phyloP scores from a whole-genome alignment of 53 echinoderm and acorn worm species.

The Glandiceps talaboti region DNA sequence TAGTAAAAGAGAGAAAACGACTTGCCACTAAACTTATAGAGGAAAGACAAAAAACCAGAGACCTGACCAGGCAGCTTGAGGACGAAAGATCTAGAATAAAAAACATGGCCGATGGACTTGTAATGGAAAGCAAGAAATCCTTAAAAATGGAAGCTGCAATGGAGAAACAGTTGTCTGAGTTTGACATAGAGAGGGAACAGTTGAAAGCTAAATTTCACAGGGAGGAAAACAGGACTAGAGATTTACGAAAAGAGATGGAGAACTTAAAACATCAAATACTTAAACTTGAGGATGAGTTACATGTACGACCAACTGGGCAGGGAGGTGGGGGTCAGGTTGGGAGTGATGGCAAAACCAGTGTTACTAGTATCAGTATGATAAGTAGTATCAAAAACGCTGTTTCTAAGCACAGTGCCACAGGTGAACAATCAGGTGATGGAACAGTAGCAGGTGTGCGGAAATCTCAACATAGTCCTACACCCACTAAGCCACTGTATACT shows the following conservation, averaged over 20 bases:
- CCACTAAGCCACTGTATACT: neutral
- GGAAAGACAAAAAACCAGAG: constrained; percentile 53
- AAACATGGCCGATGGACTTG: constrained; percentile 27
- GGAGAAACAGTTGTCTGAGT: constrained; percentile 80
- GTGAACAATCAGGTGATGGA: neutral
- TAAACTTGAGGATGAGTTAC: constrained; percentile 38
- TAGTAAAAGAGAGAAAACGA: constrained; percentile 60
- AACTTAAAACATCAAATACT: constrained; percentile 19
- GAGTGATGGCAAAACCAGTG: constrained; percentile 1
- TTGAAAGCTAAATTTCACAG: constrained; percentile 61
- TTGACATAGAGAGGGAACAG: constrained; percentile 95
- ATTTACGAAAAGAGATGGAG: constrained; percentile 54
- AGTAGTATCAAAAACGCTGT: neutral
- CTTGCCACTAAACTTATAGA: constrained; percentile 54
- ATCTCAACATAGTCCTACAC: neutral
- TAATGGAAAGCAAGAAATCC: constrained; percentile 40
- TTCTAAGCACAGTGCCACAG: neutral
- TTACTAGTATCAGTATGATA: constrained; percentile 12
- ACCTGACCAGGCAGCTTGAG: constrained; percentile 49
- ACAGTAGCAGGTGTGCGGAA: neutral
- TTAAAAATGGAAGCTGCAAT: constrained; percentile 80
- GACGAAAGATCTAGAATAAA: constrained; percentile 44
- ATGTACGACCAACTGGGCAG: constrained; percentile 14
- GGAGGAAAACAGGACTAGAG: constrained; percentile 75
- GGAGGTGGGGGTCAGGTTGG: constrained; percentile 7